Conservation (phyloP, 2,888 invertebrate genomes). For the Diaprepes abbreviatus region DNA sequence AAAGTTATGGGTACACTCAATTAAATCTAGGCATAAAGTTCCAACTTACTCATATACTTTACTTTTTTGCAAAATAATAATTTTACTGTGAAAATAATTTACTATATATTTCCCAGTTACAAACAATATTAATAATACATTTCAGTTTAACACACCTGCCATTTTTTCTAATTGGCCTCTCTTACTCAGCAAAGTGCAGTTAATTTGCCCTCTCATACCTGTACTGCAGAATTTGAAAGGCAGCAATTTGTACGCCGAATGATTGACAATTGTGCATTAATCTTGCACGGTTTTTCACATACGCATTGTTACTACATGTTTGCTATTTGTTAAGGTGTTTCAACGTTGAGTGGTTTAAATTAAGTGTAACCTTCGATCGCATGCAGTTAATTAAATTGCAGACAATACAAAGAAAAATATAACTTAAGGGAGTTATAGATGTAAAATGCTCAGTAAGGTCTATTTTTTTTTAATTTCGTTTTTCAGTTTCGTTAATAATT, state of each 20-base stretch:
- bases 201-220: constrained; percentile 37
- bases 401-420: no score
- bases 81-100: no score
- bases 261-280: constrained; percentile 44
- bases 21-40: no score
- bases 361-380: not conserved
- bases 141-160: constrained; percentile 12
- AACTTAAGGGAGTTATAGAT: no score
- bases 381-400: no score
- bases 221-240: constrained; percentile 42
- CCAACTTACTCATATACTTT: no score
- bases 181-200: constrained; percentile 31
- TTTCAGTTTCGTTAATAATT: no score
- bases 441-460: no score
- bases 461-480: no score
- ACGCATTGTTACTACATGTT: constrained; percentile 30
- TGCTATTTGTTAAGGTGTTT: not conserved
- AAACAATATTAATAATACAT: constrained; percentile 17
- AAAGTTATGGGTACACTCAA: no score
- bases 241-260: constrained; percentile 39
- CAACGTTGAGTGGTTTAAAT: not conserved
- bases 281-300: constrained; percentile 32
- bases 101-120: no score
- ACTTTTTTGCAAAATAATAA: no score
- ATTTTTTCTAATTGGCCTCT: constrained; percentile 21